Base-by-base conservation (phyloP, 2,797 vertebrate species). In the Arremon aurantiirostris region DNA sequence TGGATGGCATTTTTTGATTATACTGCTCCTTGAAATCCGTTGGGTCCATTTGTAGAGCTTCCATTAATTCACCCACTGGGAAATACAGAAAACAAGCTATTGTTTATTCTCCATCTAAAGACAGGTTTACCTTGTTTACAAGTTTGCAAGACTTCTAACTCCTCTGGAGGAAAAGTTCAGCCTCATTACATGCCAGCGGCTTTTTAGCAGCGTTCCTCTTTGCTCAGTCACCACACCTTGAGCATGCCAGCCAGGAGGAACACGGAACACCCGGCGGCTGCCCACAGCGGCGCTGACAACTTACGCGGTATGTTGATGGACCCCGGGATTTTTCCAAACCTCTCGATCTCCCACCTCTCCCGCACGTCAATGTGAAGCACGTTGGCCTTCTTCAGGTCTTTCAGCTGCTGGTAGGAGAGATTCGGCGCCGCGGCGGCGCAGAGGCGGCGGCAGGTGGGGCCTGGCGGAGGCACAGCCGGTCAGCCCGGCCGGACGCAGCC, bases 271-370 rank as follows among this genome's bases (percentile, higher is more conserved):
- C 28, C 32, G 7, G 6, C 1, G 4, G 3, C 70, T 3, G 50
- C 49, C 17, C 2, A 2, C 0, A 12, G 70, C 66, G 5, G 30
- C 13, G 7, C 3, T 2, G 13, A 0, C 9, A 44, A 96, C 98
- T 99, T 97, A 99, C 99, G 3, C 27, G 99, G 99, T 34, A 99
- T 98, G 82, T 99, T 99, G 55, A 99, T 35, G 7, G 99, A 98
- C 5, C 98, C 98, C 0, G 99, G 98, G 91, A 99, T 99, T 94
- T 96, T 97, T 61, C 99, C 99, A 71, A 97, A 97, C 72, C 98
- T 98, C 35, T 98, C 88, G 69, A 99, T 97, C 97, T 99, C 99
- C 98, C 98, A 99, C 32, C 98, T 98, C 86, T 99, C 99, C 87
- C 99, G 98, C 69, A 99, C 99, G 72, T 99, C 99, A 86, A 99